A percentile compares a stretch with the other conserved stretches of the same genome.
These are phyloP conservation scores for Rhagoletis pomonella DNA, from an alignment of 1,140 invertebrate species.

Conservation along the genomic window DNA sequence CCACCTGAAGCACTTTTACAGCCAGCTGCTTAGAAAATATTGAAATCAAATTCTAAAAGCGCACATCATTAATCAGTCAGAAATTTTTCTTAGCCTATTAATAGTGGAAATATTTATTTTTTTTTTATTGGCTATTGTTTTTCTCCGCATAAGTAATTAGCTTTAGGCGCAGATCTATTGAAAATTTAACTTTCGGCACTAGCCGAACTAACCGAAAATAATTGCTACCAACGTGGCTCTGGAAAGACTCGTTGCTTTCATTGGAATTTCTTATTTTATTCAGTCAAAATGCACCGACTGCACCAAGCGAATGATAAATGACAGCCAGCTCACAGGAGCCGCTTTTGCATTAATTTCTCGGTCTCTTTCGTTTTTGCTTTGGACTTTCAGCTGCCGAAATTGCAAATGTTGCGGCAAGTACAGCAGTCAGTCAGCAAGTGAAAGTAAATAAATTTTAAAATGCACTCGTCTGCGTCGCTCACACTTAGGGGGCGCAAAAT, in stretches of 20 bases:
- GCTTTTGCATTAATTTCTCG: background rate
- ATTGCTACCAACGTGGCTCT: background rate
- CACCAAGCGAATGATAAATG: background rate
- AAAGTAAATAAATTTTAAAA: conserved; percentile 29
- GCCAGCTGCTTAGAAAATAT: too few relatives aligned
- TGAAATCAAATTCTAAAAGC: too few relatives aligned
- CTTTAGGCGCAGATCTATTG: too few relatives aligned
- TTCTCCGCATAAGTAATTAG: too few relatives aligned
- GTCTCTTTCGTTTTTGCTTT: background rate
- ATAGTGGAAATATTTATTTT: too few relatives aligned
- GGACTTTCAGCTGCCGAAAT: background rate
- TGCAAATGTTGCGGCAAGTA: background rate
- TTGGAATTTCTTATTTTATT: background rate
- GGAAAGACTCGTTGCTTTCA: background rate
- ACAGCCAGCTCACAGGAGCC: background rate
- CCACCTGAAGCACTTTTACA: too few relatives aligned
- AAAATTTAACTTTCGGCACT: too few relatives aligned
- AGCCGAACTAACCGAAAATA: too few relatives aligned
- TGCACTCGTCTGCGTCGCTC: background rate
- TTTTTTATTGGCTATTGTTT: too few relatives aligned
- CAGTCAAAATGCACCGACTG: background rate
- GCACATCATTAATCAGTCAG: too few relatives aligned
- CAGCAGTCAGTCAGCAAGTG: background rate
- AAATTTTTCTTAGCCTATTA: too few relatives aligned
- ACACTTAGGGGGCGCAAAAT: background rate